Percentiles rank a stretch among this genome's conserved stretches.
Evolutionary conservation across 1,140 invertebrate species (phyloP).

Genomic region (Hyposmocoma kahamanoa): DNA sequence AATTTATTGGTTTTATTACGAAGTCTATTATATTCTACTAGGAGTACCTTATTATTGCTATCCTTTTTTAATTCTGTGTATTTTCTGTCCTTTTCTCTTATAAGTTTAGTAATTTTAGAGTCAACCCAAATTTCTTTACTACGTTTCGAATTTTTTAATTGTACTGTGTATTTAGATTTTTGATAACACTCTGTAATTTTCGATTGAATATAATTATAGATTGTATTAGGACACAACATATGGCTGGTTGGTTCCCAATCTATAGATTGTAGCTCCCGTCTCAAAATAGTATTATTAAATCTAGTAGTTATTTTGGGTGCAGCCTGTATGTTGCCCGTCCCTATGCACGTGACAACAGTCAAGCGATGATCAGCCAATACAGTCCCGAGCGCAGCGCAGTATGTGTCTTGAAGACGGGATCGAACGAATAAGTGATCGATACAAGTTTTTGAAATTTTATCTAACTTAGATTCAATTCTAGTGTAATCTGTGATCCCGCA

Average conservation of each 20-base stretch:
- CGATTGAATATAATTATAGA: background rate
- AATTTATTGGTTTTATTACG: no score
- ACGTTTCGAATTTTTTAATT: constrained; percentile 1
- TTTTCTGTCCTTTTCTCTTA: constrained; percentile 2
- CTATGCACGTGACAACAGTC: background rate
- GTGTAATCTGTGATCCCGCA: no score
- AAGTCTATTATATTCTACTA: constrained; percentile 11
- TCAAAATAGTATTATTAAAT: background rate
- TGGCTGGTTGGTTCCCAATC: background rate
- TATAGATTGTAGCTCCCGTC: background rate
- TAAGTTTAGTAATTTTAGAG: constrained; percentile 5
- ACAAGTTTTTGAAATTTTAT: constrained; percentile 19
- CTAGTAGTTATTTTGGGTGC: background rate
- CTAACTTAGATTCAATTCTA: no score
- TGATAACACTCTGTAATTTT: constrained; percentile 2
- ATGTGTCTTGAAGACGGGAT: constrained; percentile 14
- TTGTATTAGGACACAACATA: background rate
- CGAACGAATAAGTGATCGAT: constrained; percentile 16
- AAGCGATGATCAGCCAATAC: constrained; percentile 4
- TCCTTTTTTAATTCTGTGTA: constrained; percentile 6
- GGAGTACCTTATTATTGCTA: constrained; percentile 3
- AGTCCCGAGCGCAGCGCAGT: constrained; percentile 13
- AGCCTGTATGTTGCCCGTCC: background rate
- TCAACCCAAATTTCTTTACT: constrained; percentile 7
- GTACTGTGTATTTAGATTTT: constrained; percentile 2